A percentile compares a stretch with the other conserved stretches of the same genome.
Conservation (phyloP, 2,888 invertebrate genomes). For the Bombylius major region DNA sequence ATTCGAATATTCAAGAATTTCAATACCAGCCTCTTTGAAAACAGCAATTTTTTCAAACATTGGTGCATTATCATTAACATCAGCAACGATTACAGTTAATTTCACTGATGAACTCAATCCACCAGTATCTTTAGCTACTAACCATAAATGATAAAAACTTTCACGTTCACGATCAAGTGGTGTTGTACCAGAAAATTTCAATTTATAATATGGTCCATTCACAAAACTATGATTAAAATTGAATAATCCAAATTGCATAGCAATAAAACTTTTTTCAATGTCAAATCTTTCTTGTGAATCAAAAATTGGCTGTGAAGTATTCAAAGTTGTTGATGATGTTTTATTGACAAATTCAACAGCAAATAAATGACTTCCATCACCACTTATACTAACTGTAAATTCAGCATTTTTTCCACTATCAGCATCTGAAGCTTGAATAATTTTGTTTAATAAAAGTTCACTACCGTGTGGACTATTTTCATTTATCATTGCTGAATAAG, state of each 20-base stretch:
- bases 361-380: conserved; percentile 64
- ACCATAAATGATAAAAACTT: conserved; percentile 50
- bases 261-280: conserved; percentile 31
- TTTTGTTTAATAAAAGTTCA: conserved; percentile 54
- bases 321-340: conserved; percentile 27
- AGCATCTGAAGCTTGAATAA: conserved; percentile 57
- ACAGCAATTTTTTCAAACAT: conserved; percentile 57
- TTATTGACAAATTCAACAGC: conserved; percentile 44
- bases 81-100: conserved; percentile 55
- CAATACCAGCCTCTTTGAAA: conserved; percentile 52
- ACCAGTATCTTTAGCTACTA: conserved; percentile 65
- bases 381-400: conserved; percentile 56
- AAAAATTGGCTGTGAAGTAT: conserved; percentile 21
- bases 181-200: conserved; percentile 29
- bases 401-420: conserved; percentile 56
- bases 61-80: conserved; percentile 73
- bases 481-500: conserved; percentile 62
- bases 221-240: conserved; percentile 26
- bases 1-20: conserved; percentile 48
- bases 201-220: conserved; percentile 27
- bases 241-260: conserved; percentile 30
- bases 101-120: conserved; percentile 62
- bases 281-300: conserved; percentile 34
- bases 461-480: conserved; percentile 65
- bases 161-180: conserved; percentile 64